Evolutionary conservation across 2,888 invertebrate species (phyloP), one percentile per base, ranked within the genome.

Genomic region (Seladonia tumulorum): DNA sequence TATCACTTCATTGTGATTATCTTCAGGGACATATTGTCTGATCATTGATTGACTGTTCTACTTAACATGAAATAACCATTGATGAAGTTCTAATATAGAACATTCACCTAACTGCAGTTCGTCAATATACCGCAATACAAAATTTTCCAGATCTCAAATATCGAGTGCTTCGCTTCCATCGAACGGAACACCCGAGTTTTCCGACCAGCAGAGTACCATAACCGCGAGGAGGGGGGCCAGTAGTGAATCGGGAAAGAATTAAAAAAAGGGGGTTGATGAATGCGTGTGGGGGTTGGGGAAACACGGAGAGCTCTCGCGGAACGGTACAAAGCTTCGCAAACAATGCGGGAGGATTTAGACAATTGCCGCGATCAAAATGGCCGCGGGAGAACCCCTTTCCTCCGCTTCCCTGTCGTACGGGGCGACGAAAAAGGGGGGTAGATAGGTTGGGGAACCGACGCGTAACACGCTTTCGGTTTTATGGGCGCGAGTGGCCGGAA

Each of bases 321-420:
- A 86, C 87, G 80, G 86, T 85, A 90, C 92, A 92, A 92, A 91
- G 89, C 88, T 87, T 88, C 60, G 89, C 88, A 91, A 90, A 93
- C 91, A 92, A 93, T 93, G 89, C 85, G 81, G 80, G 81, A 79
- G 86, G 83, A 89, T 92, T 91, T 89, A 88, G 87, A 92, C 92
- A 90, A 92, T 91, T 92, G 92, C 88, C 78, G 85, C 89, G 89
- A 92, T 92, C 90, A 88, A 92, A 92, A 93, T 91, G 90, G 89
- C 83, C 86, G 76, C 80, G 87, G 79, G 12, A 76, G 29, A 53
- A 2, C 47, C 76, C 82, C 49, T 25, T 71, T 45, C 70, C 18
- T 63, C 57, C 57, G 68, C 39, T 47, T 73, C 25, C 39, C 35
- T 53, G 47, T 49, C 70, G 60, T 35, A 18, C 1, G 35, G 68